Evolutionary conservation across 2,113 vertebrate genomes (phyloP).

Genomic region (Eubucco bourcierii): DNA sequence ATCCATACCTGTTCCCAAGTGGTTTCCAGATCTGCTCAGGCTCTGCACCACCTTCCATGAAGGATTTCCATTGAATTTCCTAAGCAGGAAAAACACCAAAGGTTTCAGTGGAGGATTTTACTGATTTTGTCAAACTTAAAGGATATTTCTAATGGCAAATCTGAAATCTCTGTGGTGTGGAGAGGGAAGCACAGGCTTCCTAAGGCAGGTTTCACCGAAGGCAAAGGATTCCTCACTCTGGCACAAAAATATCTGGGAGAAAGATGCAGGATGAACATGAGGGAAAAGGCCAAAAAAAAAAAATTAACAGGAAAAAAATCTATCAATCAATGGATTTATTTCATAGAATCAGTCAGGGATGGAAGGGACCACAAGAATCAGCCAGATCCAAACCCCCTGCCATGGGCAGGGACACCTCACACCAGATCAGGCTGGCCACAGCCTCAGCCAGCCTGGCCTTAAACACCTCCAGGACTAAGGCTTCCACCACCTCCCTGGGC

Average conservation of each 20-base stretch:
- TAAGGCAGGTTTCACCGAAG: background rate
- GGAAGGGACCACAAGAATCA: no score
- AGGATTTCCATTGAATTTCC: background rate
- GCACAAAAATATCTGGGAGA: background rate
- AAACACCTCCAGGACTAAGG: no score
- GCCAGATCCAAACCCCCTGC: no score
- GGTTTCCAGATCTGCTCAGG: background rate
- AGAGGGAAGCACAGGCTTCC: background rate
- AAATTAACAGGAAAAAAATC: background rate
- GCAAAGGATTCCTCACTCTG: rapidly evolving
- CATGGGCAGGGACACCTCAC: no score
- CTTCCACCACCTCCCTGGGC: no score
- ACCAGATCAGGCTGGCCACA: no score
- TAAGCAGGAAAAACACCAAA: background rate
- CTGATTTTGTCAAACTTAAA: background rate
- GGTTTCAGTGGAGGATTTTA: background rate
- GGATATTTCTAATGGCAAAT: background rate
- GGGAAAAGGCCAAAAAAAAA: background rate
- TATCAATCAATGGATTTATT: background rate
- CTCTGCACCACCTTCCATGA: background rate
- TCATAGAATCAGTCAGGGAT: background rate
- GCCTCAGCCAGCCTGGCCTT: no score
- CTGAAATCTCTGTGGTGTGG: background rate
- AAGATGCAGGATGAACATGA: background rate
- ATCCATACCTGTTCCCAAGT: background rate